Conservation (phyloP, 2,113 vertebrate genomes). For the Chloebia gouldiae region DNA sequence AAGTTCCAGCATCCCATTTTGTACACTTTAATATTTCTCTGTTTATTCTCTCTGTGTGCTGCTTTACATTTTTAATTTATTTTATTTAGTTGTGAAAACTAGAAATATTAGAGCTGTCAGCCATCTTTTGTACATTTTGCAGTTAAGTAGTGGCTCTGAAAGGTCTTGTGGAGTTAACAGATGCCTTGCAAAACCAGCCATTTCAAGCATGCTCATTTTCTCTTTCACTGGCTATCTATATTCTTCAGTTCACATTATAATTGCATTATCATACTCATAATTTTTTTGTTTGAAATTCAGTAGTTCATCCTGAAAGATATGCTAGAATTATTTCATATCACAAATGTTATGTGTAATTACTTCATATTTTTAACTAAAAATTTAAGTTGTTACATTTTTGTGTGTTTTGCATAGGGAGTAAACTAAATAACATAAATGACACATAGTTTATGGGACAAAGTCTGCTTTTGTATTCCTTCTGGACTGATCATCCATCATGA, state of each 20-base stretch:
- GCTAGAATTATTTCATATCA: neutral
- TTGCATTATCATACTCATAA: neutral
- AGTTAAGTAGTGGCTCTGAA: neutral
- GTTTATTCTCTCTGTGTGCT: neutral
- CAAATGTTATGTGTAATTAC: neutral
- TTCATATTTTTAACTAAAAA: neutral
- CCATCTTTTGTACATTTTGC: neutral
- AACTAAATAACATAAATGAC: neutral
- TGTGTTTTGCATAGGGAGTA: neutral
- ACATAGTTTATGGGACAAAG: neutral
- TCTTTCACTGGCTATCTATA: neutral
- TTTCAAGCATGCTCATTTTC: neutral
- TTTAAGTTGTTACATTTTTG: neutral
- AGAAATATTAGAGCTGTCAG: neutral
- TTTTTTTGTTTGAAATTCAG: neutral
- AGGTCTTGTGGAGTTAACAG: neutral
- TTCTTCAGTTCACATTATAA: neutral
- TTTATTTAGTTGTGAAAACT: conserved; percentile 10
- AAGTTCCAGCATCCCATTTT: neutral
- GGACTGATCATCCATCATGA: neutral
- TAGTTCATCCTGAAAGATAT: neutral
- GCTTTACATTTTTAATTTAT: conserved; percentile 31
- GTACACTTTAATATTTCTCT: conserved; percentile 28
- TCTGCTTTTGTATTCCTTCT: neutral
- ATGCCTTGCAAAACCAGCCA: neutral